Base-by-base conservation (phyloP, 2,797 vertebrate genomes). In the Myotis daubentonii region DNA sequence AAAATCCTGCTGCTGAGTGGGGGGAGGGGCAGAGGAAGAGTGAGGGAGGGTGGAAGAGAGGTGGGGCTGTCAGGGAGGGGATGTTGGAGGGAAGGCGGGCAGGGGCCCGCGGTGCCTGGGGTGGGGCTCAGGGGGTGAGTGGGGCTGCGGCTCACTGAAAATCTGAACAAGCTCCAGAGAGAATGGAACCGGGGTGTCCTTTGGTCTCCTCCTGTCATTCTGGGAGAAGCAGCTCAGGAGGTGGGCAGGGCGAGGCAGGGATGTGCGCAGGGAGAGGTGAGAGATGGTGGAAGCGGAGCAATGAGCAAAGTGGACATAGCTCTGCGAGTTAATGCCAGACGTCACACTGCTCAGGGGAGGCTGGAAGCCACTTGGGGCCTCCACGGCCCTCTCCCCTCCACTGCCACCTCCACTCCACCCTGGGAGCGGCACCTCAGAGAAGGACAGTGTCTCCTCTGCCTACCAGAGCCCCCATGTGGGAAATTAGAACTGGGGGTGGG, bases 21-120 rank as follows among this genome's bases (percentile, higher is more conserved):
- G 36, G 53, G 30, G 80, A 92, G 44, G n/a, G 94, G 93, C 86
- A n/a, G 85, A n/a, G 79, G 16, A 13, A 60, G 94, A 87, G 89
- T 93, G 96, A 55, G 91, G 68, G 74, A 96, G 55, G 65, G 70
- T 80, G 95, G 66, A 71, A 87, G 97, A 89, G 84, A 89, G 94
- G 94, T 91, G 89, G 16, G 8, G 13, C 83, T 51, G 1, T 0
- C 30, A 7, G 25, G 72, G 49, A 17, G 6, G 74, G 70, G 86
- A 6, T 17, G 41, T 33, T 72, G 71, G 89, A 62, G 57, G 11
- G 90, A 13, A 36, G 53, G 49, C 13, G 11, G n/a, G 36, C 53
- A 53, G 78, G 28, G 51, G 86, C 15, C 15, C 13, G 44, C 2
- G 1, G 75, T 49, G 76, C 49, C 3, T 7, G 3, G 30, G 15